Evolutionary conservation across 2,797 vertebrate genomes (phyloP).

Genomic region (Clarias laeviceps): DNA sequence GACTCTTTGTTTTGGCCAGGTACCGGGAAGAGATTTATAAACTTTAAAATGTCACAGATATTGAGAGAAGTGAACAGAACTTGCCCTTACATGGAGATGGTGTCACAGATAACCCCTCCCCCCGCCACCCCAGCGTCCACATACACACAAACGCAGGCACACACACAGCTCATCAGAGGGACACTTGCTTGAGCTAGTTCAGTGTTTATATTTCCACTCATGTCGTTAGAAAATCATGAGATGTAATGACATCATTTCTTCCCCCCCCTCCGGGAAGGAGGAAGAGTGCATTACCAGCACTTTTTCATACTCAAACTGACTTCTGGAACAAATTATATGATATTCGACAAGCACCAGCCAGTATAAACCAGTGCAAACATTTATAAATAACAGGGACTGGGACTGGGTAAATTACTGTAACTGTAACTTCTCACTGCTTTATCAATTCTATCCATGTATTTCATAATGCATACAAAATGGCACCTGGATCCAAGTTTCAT

Average conservation of each 20-base stretch:
- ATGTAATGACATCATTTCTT: slow-evolving; percentile 30
- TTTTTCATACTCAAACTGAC: not conserved
- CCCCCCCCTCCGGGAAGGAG: not conserved
- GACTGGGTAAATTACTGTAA: not conserved
- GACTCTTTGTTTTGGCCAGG: too few species aligned
- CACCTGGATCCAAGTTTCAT: not conserved
- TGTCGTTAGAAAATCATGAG: slow-evolving; percentile 53
- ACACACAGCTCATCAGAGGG: slow-evolving; percentile 61
- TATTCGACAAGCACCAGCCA: not conserved
- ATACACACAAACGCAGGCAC: slow-evolving; percentile 11
- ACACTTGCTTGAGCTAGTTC: slow-evolving; percentile 70
- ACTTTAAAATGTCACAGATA: slow-evolving; percentile 47
- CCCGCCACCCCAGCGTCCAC: not conserved
- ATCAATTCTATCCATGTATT: not conserved
- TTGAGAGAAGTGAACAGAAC: slow-evolving; percentile 65
- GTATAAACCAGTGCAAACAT: not conserved
- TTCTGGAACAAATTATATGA: not conserved
- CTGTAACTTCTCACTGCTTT: not conserved
- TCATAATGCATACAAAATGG: not conserved
- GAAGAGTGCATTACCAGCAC: not conserved
- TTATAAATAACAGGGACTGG: not conserved
- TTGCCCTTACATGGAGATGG: slow-evolving; percentile 62
- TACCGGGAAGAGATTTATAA: slow-evolving; percentile 5
- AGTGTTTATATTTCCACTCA: slow-evolving; percentile 76
- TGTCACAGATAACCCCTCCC: slow-evolving; percentile 58